Evolutionary conservation across 2,888 invertebrate genomes (phyloP), one percentile per base, ranked within the genome.

Genomic region (Melangyna quadrimaculata): DNA sequence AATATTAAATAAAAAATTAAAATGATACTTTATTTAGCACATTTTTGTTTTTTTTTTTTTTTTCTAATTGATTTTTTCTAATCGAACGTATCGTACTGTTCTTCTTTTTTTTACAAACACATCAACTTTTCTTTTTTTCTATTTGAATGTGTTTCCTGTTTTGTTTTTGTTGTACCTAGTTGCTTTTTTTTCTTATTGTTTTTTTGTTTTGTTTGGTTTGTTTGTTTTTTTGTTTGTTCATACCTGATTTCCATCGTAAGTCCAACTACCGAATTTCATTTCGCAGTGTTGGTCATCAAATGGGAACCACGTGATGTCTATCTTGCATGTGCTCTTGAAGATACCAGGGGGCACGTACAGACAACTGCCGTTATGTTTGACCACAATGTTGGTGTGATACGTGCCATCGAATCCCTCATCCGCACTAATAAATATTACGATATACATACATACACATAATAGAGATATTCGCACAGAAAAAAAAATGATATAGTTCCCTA

Each of bases 221-320:
- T 83, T 88, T 88, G 88, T 89, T 7, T 43, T 40, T 29, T 55
- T 89, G 90, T 91, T 81, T 79, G 79, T 71, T 84, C 88, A 87
- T 96, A 97, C 97, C 96, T 97, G 97, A 94, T 96, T 96, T 94
- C 98, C 98, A 93, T 98, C 97, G 95, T 99, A 98, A 92, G 99
- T 99, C 99, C 99, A 99, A 94, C 99, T 98, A 94, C 99, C 99
- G 94, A 99, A 99, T 96, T 99, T 98, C 97, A 99, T 98, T 94
- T 97, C 96, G 95, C 99, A 99, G 94, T 97, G 96, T 95, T 99
- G 99, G 94, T 99, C 99, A 95, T 99, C 99, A 95, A 99, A 99
- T 93, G 99, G 99, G 95, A 99, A 99, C 99, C 99, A 99, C 93
- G 98, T 98, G 96, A 99, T 99, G 95, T 99, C 98, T 94, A 99